Percentiles rank a stretch among this genome's conserved stretches.
phyloP scores from a whole-genome alignment of 1,140 invertebrate species.

The Oscheius sp. region DNA sequence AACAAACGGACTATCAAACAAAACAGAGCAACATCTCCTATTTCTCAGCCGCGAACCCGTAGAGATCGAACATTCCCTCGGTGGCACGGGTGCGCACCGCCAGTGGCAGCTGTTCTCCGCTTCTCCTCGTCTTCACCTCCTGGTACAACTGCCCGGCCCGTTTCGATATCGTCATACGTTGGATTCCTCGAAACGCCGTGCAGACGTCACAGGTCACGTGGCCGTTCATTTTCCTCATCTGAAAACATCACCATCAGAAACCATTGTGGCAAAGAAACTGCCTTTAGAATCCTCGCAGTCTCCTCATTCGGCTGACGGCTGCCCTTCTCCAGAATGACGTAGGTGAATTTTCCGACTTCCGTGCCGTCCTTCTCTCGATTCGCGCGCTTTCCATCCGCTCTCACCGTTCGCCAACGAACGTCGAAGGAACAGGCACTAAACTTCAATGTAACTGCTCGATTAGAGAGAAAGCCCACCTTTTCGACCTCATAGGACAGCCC shows the following conservation, averaged over 20 bases:
- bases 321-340: constrained; percentile 31
- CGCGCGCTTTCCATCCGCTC: constrained; percentile 33
- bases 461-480: neutral
- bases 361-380: constrained; percentile 20
- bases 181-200: constrained; percentile 39
- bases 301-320: constrained; percentile 1
- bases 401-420: constrained; percentile 12
- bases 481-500: constrained; percentile 27
- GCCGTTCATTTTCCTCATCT: constrained; percentile 21
- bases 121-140: neutral
- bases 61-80: constrained; percentile 15
- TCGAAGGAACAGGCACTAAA: constrained; percentile 25
- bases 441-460: too few relatives aligned
- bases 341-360: constrained; percentile 26
- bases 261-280: neutral
- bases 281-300: constrained; percentile 23
- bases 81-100: neutral
- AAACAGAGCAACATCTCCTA: too few relatives aligned
- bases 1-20: too few relatives aligned
- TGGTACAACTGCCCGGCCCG: constrained; percentile 22
- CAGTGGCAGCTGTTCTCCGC: constrained; percentile 19
- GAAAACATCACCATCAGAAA: neutral
- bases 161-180: constrained; percentile 36
- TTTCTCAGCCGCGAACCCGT: neutral
- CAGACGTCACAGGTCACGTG: constrained; percentile 32